Evolutionary conservation across 2,888 invertebrate genomes (phyloP), one percentile per base, ranked within the genome.

Genomic region (Ernsta delagoae): DNA sequence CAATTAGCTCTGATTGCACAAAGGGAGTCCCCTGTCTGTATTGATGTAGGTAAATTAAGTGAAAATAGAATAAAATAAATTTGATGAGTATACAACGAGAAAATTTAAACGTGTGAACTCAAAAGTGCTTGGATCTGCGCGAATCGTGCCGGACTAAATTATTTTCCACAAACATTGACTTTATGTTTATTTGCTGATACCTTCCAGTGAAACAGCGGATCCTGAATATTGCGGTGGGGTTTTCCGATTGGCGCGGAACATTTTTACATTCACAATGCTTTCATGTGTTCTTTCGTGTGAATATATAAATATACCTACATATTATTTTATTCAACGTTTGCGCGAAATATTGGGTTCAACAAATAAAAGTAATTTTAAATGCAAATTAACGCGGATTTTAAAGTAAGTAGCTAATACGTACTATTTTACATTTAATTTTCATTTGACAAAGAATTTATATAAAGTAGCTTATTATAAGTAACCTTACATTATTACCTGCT

Each of bases 1-100:
- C 60, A 68, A 68, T 68, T 68, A 68, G 68, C 39, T 6, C 56
- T 68, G 68, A 68, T 68, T 68, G 62, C 56, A 50, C 67, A 68
- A 68, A 68, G 63, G 60, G n/a, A 54, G 34, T 45, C 43, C 34
- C 41, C 53, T 45, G 61, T 54, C 45, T 12, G 9, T 34, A 41
- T 60, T 61, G 34, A 61, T 61, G 61, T 56, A 39, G 7, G 7
- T 39, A 54, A 60, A 67, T 60, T 60, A 61, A 48, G 24, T 54
- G 31, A 34, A 45, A 16, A 11, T 41, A 34, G 12, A 56, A 12
- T 24, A 56, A 45, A 61, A 31, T 31, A 31, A 2, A 31, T 31
- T 31, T 31, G 3, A 31, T 31, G 31, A 31, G 31, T 31, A 31
- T 2, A 31, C 31, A 31, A 31, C 31, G 36, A 36, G 54, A 16